phyloP scores from a whole-genome alignment of 2,888 invertebrate genomes.

The Pocota personata region DNA sequence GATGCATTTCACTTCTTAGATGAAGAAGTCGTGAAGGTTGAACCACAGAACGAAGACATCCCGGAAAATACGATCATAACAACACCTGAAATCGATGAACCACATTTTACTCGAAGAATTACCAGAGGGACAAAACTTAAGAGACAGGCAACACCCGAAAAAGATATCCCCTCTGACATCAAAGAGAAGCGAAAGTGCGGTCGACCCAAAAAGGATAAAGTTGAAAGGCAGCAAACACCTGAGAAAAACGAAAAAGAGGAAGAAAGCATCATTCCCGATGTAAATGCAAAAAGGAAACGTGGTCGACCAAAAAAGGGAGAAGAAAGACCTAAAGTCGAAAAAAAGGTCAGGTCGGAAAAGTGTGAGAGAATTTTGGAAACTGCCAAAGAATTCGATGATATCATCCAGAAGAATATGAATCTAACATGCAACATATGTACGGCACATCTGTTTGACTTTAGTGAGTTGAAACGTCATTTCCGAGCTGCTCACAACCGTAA shows the following conservation, averaged over 20 bases:
- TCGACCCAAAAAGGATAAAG: background rate
- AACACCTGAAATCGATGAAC: background rate
- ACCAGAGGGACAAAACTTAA: slow-evolving; percentile 20
- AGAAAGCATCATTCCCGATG: background rate
- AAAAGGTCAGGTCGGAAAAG: slow-evolving; percentile 46
- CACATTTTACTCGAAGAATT: slow-evolving; percentile 10
- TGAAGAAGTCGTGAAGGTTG: slow-evolving; percentile 34
- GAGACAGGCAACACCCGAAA: background rate
- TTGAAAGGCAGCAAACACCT: background rate
- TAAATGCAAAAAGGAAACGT: slow-evolving; percentile 37
- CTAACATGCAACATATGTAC: slow-evolving; percentile 75
- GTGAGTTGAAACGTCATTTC: slow-evolving; percentile 74
- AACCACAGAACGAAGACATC: slow-evolving; percentile 5
- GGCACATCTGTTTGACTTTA: slow-evolving; percentile 66
- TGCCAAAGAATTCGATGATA: slow-evolving; percentile 73
- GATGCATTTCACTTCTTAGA: background rate
- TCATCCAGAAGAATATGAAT: slow-evolving; percentile 74
- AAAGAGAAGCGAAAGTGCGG: background rate
- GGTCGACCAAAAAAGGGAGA: slow-evolving; percentile 64
- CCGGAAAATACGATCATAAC: background rate
- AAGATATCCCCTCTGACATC: background rate
- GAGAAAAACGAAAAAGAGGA: background rate
- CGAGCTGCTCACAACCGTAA: slow-evolving; percentile 70
- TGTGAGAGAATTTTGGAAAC: slow-evolving; percentile 44
- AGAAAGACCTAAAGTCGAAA: slow-evolving; percentile 35